A percentile compares a stretch with the other conserved stretches of the same genome.
Evolutionary conservation across 1,140 invertebrate genomes (phyloP).

Genomic region (Pristionchus pacificus): DNA sequence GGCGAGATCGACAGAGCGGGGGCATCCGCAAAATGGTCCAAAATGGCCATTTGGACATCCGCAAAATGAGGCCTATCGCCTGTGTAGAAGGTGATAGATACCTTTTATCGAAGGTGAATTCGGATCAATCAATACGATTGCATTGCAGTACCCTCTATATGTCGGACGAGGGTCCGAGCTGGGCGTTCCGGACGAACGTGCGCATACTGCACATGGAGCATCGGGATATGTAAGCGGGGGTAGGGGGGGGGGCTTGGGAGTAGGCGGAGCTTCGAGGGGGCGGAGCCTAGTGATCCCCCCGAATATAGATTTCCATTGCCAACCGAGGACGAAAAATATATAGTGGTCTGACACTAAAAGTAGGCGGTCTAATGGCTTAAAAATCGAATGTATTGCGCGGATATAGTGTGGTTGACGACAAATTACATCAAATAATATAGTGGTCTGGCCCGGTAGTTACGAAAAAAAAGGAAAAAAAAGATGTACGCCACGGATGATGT

Average conservation of each 20-base stretch:
- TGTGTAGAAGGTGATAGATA: too few relatives aligned
- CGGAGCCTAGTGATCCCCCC: not conserved
- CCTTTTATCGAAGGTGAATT: too few relatives aligned
- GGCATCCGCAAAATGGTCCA: not conserved
- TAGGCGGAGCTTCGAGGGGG: too few relatives aligned
- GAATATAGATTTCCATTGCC: not conserved
- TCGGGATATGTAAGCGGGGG: slow-evolving; percentile 30
- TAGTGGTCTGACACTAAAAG: not conserved
- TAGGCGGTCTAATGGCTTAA: not conserved
- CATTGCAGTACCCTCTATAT: slow-evolving; percentile 43
- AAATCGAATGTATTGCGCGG: not conserved
- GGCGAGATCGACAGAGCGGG: not conserved
- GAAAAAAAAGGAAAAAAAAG: too few relatives aligned
- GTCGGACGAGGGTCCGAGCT: slow-evolving; percentile 42
- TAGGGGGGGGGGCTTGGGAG: not conserved
- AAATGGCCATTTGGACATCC: not conserved
- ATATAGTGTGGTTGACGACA: too few relatives aligned
- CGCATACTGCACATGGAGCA: slow-evolving; percentile 39
- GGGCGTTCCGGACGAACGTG: slow-evolving; percentile 33
- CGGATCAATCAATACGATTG: too few relatives aligned
- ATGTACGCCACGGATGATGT: too few relatives aligned
- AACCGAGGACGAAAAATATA: not conserved
- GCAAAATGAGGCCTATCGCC: not conserved
- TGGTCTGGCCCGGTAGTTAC: not conserved
- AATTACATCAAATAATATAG: too few relatives aligned